These are phyloP conservation scores for Seriola quinqueradiata DNA, from an alignment of 2,113 vertebrate genomes.

Conservation along the genomic window DNA sequence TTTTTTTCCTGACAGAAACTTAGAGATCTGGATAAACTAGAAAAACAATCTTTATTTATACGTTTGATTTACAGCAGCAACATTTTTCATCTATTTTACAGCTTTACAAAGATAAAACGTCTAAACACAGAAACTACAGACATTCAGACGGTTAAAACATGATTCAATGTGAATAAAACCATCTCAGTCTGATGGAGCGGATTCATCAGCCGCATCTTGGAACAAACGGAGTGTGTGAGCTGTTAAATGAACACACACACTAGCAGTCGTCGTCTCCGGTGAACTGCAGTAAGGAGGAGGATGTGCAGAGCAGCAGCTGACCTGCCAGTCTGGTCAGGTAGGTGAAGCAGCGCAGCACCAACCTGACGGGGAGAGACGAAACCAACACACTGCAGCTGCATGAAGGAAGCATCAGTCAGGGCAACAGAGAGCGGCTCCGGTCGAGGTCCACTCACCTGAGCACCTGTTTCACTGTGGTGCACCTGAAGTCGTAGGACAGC, in stretches of 20 bases:
- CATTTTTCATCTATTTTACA: not conserved
- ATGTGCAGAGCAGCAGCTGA: conserved; percentile 84
- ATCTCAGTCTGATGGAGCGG: not conserved
- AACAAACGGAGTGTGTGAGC: no score
- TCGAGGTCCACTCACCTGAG: conserved; percentile 45
- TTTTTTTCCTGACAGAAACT: no score
- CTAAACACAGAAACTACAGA: no score
- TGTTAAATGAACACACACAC: not conserved
- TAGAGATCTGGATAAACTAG: not conserved
- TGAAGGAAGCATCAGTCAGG: no score
- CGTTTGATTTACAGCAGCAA: not conserved
- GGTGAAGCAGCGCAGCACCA: conserved; percentile 81
- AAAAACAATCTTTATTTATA: not conserved
- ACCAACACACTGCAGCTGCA: no score
- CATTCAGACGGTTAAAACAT: not conserved
- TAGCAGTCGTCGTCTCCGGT: conserved; percentile 75
- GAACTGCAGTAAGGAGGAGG: conserved; percentile 79
- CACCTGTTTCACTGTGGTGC: conserved; percentile 82
- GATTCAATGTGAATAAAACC: no score
- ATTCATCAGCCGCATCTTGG: no score
- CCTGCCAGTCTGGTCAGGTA: conserved; percentile 81
- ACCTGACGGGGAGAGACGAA: conserved; percentile 69
- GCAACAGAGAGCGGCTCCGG: no score
- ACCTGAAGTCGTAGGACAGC: conserved; percentile 87
- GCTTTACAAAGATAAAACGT: not conserved